Percentiles rank a stretch among this genome's conserved stretches.
Evolutionary conservation across 2,113 vertebrate species (phyloP).

Genomic region (Rafetus swinhoei): DNA sequence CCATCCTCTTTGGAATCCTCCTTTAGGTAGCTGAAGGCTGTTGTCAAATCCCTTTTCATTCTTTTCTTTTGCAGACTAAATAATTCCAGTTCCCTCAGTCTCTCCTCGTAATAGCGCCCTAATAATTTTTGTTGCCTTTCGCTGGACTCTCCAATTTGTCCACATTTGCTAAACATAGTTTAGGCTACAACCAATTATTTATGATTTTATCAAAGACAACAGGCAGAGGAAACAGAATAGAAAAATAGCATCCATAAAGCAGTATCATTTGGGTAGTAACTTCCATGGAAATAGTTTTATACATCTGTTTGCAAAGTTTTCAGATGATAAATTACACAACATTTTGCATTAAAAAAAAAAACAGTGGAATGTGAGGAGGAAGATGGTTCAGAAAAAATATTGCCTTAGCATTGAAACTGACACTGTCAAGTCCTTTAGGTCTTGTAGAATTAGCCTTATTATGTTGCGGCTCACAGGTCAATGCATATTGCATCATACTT

Average conservation of each 20-base stretch:
- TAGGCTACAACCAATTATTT: neutral
- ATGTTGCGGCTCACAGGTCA: neutral
- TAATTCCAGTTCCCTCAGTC: no score
- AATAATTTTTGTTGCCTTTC: no score
- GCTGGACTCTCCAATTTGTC: no score
- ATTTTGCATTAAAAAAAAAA: neutral
- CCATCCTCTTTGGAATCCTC: no score
- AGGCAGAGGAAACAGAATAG: constrained; percentile 12
- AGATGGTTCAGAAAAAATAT: neutral
- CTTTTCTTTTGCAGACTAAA: no score
- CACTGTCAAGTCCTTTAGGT: neutral
- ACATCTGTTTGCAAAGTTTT: neutral
- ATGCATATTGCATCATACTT: neutral
- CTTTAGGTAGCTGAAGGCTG: no score
- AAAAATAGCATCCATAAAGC: constrained; percentile 8
- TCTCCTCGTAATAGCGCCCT: no score
- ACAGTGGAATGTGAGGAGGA: neutral
- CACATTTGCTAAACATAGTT: neutral
- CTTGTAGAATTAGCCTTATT: neutral
- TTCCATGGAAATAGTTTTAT: neutral
- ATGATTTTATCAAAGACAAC: constrained; percentile 11
- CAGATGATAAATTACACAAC: neutral
- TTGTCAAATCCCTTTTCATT: no score
- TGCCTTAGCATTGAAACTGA: neutral
- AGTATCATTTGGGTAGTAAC: neutral